phyloP scores from a whole-genome alignment of 2,113 vertebrate species.

The Notothenia rossii region DNA sequence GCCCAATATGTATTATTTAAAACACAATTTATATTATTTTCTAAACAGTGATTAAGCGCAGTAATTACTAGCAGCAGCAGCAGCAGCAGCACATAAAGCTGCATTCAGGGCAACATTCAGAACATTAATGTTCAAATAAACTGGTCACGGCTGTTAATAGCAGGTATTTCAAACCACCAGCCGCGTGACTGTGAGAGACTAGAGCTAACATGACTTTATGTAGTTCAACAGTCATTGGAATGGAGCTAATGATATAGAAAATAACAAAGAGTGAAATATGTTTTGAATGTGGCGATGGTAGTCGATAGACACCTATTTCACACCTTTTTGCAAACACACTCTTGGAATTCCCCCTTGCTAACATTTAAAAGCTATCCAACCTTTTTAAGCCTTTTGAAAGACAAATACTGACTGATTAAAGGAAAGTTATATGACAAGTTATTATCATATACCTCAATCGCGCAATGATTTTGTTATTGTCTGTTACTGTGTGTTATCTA shows the following conservation, averaged over 20 bases:
- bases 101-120: background rate
- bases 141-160: conserved; percentile 13
- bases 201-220: conserved; percentile 31
- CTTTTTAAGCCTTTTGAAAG: no score
- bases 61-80: background rate
- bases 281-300: background rate
- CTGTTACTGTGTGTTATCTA: no score
- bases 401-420: no score
- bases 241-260: conserved; percentile 37
- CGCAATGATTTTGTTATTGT: no score
- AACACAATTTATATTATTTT: background rate
- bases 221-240: conserved; percentile 29
- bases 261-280: background rate
- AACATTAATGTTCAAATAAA: background rate
- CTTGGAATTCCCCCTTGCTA: no score
- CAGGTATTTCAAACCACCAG: conserved; percentile 21
- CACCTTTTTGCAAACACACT: no score
- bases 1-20: background rate
- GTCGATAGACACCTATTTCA: background rate
- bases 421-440: no score
- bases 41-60: background rate
- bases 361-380: no score
- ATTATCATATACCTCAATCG: no score
- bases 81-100: background rate
- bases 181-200: conserved; percentile 34